Evolutionary conservation across 30 jellyfish, hydroid and myxozoan genomes (phyloP), one percentile per base, ranked within the genome.

Genomic region (Turritopsis rubra): DNA sequence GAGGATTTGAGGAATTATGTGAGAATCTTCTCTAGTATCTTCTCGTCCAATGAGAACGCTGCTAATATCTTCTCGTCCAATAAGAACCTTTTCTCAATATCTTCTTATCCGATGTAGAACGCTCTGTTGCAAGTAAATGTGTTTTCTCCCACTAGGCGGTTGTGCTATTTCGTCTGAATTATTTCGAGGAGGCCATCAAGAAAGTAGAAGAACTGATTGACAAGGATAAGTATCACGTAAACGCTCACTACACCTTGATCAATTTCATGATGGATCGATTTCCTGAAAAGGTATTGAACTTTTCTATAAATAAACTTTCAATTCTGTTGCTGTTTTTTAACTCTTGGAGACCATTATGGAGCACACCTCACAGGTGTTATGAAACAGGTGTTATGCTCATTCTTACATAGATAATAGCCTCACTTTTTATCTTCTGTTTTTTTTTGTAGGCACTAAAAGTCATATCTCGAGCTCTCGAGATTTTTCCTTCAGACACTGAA

Each of bases 1-100:
- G 97, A 90, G 22, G 75, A 80, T 81, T 80, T 79, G 22, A 25
- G 86, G 27, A 90, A 90, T 66, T 85, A 90, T 71, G 97, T 85
- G 54, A 80, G 97, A 24, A 29, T 68, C 30, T 16, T 9, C 19
- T n/a, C 19, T 16, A 68, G 31, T 9, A 17, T 68, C 30, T 68
- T 23, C 19, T 68, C 30, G 17, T 68, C 75, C 73, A 74, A 60
- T 21, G 53, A n/a, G 71, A 16, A 30, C 16, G 54, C 13, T 72
- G 30, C 19, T 19, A 72, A 72, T 72, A 19, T n/a, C n/a, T n/a
- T n/a, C n/a, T n/a, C n/a, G n/a, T n/a, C n/a, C n/a, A n/a, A n/a
- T 85, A 71, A 80, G 97, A 24, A 29, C 19, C 30, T 16, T 9
- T 68, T n/a, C 19, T 16, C n/a, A n/a, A n/a, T n/a, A n/a, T 19